Evolutionary conservation across 1,140 invertebrate genomes (phyloP).

Genomic region (Magallana angulata): DNA sequence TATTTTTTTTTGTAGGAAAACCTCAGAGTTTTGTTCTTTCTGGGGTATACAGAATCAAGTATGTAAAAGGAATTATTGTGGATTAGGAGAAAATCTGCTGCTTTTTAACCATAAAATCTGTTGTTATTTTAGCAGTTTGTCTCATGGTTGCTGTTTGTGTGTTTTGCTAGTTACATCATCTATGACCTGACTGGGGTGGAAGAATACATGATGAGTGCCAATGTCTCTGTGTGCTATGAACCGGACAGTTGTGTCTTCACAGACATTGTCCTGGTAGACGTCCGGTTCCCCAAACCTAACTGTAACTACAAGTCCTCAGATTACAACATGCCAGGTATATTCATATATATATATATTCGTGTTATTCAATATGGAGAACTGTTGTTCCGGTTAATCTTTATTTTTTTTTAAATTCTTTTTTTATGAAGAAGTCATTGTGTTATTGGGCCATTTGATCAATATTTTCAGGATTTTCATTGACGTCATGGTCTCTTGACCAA

Average conservation of each 20-base stretch:
- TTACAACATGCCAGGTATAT: slow-evolving; percentile 21
- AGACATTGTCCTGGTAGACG: neutral
- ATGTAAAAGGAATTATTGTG: neutral
- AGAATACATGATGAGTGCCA: slow-evolving; percentile 1
- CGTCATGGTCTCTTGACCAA: slow-evolving; percentile 11
- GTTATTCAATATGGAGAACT: neutral
- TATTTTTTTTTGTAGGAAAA: neutral
- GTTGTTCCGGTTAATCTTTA: too few species aligned
- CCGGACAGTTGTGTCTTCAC: slow-evolving; percentile 9
- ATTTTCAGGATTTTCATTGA: slow-evolving; percentile 45
- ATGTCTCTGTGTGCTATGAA: slow-evolving; percentile 30
- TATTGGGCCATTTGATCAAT: neutral
- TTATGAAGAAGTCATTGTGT: neutral
- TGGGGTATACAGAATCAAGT: slow-evolving; percentile 19
- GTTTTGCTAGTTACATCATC: slow-evolving; percentile 10
- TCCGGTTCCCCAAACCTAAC: slow-evolving; percentile 13
- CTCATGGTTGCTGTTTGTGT: neutral
- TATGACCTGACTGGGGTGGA: neutral
- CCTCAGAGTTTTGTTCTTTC: neutral
- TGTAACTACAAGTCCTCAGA: slow-evolving; percentile 36
- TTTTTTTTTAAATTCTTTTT: neutral
- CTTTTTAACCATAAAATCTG: too few species aligned
- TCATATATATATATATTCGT: neutral
- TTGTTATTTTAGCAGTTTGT: too few species aligned
- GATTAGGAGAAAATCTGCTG: too few species aligned